phyloP scores from a whole-genome alignment of 2,113 vertebrate species.

The Promerops cafer region DNA sequence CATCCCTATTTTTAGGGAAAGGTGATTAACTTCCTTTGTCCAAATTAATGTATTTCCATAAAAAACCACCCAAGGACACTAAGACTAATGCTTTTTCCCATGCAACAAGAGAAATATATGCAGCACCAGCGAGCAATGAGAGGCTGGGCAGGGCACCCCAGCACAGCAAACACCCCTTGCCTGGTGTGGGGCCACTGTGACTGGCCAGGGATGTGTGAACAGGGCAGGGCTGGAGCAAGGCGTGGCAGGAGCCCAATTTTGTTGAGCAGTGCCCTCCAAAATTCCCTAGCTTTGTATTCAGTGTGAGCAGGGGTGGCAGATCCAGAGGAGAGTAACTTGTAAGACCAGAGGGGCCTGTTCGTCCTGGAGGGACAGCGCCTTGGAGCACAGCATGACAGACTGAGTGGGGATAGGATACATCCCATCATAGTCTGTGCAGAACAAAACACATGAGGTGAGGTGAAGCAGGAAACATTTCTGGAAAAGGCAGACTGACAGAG shows the following conservation, averaged over 20 bases:
- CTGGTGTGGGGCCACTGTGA: background rate
- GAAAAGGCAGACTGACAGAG: background rate
- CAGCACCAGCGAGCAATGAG: rapidly evolving
- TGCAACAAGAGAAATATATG: background rate
- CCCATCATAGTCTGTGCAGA: background rate
- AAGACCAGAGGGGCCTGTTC: background rate
- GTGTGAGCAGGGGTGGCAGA: background rate
- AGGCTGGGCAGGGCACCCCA: background rate
- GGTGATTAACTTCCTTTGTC: background rate
- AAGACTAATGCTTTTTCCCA: background rate
- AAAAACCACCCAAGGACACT: background rate
- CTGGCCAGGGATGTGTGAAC: background rate
- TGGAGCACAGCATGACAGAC: background rate
- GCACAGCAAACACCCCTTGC: background rate
- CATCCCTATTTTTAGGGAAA: background rate
- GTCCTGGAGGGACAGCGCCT: background rate
- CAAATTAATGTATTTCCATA: background rate
- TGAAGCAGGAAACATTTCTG: background rate
- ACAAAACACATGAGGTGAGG: background rate
- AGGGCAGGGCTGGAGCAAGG: background rate
- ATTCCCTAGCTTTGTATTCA: background rate
- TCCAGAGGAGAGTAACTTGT: background rate
- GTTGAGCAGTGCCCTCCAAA: background rate
- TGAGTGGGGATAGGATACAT: background rate
- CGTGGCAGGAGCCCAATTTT: rapidly evolving